Evolutionary conservation across 2,113 vertebrate genomes (phyloP).

Genomic region (Sus scrofa): T2T-Sscrofa CM000827.6:110613501-110614000

Average conservation of each 20-base stretch:
- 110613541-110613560: accelerated
- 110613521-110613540: neutral
- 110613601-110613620: accelerated
- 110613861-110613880: neutral
- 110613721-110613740: accelerated
- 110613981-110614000: neutral
- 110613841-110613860: neutral
- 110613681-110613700: neutral
- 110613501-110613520: accelerated
- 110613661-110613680: neutral
- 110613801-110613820: neutral
- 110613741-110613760: neutral
- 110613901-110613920: too few species aligned
- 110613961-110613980: too few species aligned
- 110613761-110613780: neutral
- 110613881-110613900: accelerated
- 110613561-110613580: neutral
- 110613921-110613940: too few species aligned
- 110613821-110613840: neutral
- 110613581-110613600: neutral
- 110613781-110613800: neutral
- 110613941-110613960: too few species aligned
- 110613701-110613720: accelerated
- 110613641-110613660: neutral
- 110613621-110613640: neutral